Conservation (phyloP, 2,113 vertebrate genomes). For the Corythornis vintsioides region DNA sequence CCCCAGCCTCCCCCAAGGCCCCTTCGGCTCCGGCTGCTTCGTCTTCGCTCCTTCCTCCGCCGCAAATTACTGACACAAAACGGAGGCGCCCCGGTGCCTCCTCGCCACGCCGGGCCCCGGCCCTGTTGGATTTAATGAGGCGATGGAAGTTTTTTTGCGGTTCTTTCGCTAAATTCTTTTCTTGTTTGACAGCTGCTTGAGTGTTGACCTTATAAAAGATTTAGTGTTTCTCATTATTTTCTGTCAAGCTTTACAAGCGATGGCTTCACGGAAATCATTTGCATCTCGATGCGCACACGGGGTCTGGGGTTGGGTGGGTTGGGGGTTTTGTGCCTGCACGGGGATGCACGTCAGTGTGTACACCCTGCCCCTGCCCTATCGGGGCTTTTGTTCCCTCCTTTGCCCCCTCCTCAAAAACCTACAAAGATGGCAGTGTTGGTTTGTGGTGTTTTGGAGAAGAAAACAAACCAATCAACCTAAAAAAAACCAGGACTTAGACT, state of each 20-base stretch:
- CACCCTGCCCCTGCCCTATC: background rate
- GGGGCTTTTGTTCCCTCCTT: background rate
- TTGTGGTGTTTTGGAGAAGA: background rate
- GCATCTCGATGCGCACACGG: conserved; percentile 77
- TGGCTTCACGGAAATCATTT: conserved; percentile 90
- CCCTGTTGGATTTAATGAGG: conserved; percentile 99
- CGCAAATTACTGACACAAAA: conserved; percentile 99
- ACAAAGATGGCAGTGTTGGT: background rate
- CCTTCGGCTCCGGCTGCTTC: conserved; percentile 75
- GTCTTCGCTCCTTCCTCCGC: conserved; percentile 76
- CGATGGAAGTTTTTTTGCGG: conserved; percentile 94
- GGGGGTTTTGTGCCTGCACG: background rate
- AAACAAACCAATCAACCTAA: background rate
- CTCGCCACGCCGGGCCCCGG: conserved; percentile 84
- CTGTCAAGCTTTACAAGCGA: conserved; percentile 96
- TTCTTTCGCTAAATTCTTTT: conserved; percentile 98
- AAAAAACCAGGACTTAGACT: background rate
- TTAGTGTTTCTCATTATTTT: conserved; percentile 99
- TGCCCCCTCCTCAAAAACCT: background rate
- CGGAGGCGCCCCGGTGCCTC: conserved; percentile 84
- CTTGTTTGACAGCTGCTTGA: conserved; percentile 99
- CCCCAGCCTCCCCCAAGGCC: conserved; percentile 86
- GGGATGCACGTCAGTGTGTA: conserved; percentile 58
- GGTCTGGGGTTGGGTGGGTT: background rate
- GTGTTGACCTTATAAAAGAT: conserved; percentile 99